These are phyloP conservation scores for Pseudochromis fuscus DNA, from an alignment of 2,797 vertebrate species.

Conservation along the genomic window DNA sequence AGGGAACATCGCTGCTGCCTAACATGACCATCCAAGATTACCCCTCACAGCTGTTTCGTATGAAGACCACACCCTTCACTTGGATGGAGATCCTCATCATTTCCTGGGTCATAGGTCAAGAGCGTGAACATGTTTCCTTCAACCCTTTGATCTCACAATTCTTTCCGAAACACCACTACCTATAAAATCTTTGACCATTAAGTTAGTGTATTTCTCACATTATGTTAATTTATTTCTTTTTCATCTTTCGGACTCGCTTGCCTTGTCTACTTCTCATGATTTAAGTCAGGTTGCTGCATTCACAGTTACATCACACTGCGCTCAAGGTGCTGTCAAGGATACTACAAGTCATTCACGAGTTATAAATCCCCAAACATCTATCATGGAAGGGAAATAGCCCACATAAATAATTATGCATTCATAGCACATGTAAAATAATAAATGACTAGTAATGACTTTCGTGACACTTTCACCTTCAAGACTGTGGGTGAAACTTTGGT, in stretches of 20 bases:
- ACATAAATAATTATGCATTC: slow-evolving; percentile 37
- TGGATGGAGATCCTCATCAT: slow-evolving; percentile 99
- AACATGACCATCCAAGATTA: slow-evolving; percentile 93
- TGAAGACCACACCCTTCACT: slow-evolving; percentile 96
- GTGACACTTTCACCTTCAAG: slow-evolving; percentile 20
- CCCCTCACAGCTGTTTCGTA: slow-evolving; percentile 93
- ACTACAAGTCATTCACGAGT: slow-evolving; percentile 28
- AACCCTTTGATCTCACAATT: not conserved
- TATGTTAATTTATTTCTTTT: slow-evolving; percentile 6
- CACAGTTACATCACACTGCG: slow-evolving; percentile 35
- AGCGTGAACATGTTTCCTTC: not conserved
- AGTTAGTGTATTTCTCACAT: not conserved
- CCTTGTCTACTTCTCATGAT: slow-evolving; percentile 9
- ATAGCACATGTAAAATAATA: slow-evolving; percentile 25
- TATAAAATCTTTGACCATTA: not conserved
- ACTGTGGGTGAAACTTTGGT: slow-evolving; percentile 3
- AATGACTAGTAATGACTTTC: slow-evolving; percentile 34
- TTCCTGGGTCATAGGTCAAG: slow-evolving; percentile 95
- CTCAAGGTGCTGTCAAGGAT: slow-evolving; percentile 39
- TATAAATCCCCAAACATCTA: slow-evolving; percentile 43
- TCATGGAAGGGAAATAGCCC: slow-evolving; percentile 34
- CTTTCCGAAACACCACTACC: not conserved
- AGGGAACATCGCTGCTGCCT: slow-evolving; percentile 92
- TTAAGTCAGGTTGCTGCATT: slow-evolving; percentile 21
- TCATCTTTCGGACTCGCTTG: not conserved